phyloP scores from a whole-genome alignment of 2,888 invertebrate genomes.

The Cephus runcator region DNA sequence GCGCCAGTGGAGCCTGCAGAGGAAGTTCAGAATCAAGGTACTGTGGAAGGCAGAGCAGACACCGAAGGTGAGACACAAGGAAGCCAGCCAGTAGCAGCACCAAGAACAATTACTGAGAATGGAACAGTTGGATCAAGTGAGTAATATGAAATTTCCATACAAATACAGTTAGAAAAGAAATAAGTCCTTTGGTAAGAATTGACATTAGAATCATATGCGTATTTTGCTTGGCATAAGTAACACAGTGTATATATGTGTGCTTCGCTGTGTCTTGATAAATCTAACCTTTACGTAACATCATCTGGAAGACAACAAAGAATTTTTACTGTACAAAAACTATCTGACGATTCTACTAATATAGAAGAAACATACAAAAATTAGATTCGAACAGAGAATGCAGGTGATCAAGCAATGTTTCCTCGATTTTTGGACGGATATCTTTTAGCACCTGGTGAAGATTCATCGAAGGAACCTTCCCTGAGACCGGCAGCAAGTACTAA shows the following conservation, averaged over 20 bases:
- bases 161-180: not conserved
- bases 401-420: not conserved
- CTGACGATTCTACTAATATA: not conserved
- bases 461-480: constrained; percentile 54
- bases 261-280: constrained; percentile 24
- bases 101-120: constrained; percentile 56
- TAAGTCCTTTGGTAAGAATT: not conserved
- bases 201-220: constrained; percentile 18
- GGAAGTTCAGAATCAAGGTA: constrained; percentile 55
- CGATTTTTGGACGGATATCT: constrained; percentile 37
- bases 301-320: not conserved
- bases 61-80: constrained; percentile 50
- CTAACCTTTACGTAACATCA: not conserved
- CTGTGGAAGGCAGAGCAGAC: constrained; percentile 50
- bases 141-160: constrained; percentile 29
- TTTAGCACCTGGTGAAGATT: constrained; percentile 58
- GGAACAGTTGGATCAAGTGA: constrained; percentile 57
- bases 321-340: not conserved
- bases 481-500: constrained; percentile 54
- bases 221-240: constrained; percentile 36
- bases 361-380: not conserved
- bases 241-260: constrained; percentile 28
- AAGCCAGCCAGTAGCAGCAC: constrained; percentile 36
- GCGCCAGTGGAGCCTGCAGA: constrained; percentile 58
- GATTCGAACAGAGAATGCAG: not conserved